Evolutionary conservation across 2,888 invertebrate genomes (phyloP).

Genomic region (Muschampia plurimacula): DNA sequence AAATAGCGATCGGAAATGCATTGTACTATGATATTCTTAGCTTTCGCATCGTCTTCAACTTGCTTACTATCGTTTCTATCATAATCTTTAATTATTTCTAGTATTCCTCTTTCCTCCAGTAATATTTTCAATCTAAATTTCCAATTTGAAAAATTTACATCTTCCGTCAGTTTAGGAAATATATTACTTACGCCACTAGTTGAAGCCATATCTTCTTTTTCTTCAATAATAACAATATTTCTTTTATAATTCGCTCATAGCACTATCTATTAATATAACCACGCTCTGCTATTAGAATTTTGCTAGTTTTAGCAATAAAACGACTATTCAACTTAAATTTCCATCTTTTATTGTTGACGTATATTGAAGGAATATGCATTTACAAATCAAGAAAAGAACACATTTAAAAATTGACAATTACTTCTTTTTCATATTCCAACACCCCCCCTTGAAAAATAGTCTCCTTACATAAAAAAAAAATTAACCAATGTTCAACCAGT

Average conservation of each 20-base stretch:
- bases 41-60: background rate
- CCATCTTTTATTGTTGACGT: too few relatives aligned
- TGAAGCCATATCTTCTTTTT: background rate
- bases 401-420: too few relatives aligned
- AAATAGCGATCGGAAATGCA: background rate
- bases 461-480: too few relatives aligned
- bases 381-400: too few relatives aligned
- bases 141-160: background rate
- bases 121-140: background rate
- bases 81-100: background rate
- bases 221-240: too few relatives aligned
- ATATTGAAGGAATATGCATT: too few relatives aligned
- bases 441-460: too few relatives aligned
- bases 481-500: too few relatives aligned
- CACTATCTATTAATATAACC: background rate
- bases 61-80: background rate
- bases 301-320: too few relatives aligned
- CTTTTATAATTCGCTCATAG: background rate
- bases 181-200: background rate
- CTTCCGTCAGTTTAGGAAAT: background rate
- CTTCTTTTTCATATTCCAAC: too few relatives aligned
- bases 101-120: background rate
- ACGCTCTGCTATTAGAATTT: too few relatives aligned
- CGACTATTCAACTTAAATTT: too few relatives aligned
- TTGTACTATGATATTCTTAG: background rate